phyloP scores from a whole-genome alignment of 2,113 vertebrate species.

The Brachyhypopomus occidentalis region DNA sequence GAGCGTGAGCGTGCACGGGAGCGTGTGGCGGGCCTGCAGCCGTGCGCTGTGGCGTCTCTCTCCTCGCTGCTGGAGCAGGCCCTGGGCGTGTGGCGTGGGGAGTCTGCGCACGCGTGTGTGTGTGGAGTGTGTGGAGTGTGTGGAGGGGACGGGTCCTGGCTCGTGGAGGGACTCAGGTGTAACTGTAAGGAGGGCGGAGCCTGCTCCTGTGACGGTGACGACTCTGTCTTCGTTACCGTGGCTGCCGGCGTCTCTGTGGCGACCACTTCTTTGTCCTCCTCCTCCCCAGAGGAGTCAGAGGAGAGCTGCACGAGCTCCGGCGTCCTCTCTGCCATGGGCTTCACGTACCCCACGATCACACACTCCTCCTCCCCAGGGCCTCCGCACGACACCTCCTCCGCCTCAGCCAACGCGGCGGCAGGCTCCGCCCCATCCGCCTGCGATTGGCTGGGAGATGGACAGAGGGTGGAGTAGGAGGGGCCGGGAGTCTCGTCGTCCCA shows the following conservation, averaged over 20 bases:
- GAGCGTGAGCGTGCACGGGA: slow-evolving; percentile 7
- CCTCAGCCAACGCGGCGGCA: slow-evolving; percentile 48
- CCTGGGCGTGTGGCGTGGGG: background rate
- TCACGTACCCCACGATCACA: slow-evolving; percentile 89
- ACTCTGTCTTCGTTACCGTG: slow-evolving; percentile 52
- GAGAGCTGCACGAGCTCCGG: slow-evolving; percentile 93
- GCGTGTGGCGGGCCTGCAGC: background rate
- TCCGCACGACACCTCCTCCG: slow-evolving; percentile 43
- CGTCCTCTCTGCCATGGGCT: slow-evolving; percentile 87
- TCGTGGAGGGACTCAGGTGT: background rate
- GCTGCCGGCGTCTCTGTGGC: slow-evolving; percentile 66
- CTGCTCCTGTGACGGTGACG: slow-evolving; percentile 50
- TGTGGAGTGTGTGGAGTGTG: slow-evolving; percentile 8
- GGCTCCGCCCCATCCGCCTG: slow-evolving; percentile 58
- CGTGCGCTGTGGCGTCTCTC: background rate
- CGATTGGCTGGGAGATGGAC: slow-evolving; percentile 34
- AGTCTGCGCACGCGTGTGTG: background rate
- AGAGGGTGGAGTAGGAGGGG: slow-evolving; percentile 78
- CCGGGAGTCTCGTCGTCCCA: slow-evolving; percentile 98
- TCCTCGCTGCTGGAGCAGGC: background rate
- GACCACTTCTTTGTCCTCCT: slow-evolving; percentile 76
- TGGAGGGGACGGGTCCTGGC: slow-evolving; percentile 16
- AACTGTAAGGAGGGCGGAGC: slow-evolving; percentile 30
- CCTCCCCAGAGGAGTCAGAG: slow-evolving; percentile 79
- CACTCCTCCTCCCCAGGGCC: slow-evolving; percentile 80